Conservation (phyloP, 1,140 invertebrate genomes). For the Drosophila miranda region DNA sequence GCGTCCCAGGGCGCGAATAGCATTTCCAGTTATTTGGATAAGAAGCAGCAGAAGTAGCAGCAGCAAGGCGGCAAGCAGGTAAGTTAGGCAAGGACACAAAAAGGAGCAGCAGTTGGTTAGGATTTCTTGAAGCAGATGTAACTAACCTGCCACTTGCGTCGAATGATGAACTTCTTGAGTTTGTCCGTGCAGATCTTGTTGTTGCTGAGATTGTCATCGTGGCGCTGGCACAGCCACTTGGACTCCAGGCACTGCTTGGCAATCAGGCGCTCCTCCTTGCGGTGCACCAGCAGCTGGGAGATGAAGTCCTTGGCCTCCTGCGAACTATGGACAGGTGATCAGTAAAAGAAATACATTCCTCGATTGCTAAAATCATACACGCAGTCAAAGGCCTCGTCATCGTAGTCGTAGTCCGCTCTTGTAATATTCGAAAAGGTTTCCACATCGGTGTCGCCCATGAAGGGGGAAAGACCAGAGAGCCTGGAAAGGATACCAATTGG, state of each 20-base stretch:
- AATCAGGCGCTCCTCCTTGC: constrained; percentile 90
- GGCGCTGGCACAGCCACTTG: constrained; percentile 86
- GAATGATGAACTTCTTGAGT: constrained; percentile 93
- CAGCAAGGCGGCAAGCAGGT: constrained; percentile 12
- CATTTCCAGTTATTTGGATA: constrained; percentile 94
- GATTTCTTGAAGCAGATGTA: background rate
- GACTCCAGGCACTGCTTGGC: constrained; percentile 91
- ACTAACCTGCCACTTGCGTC: constrained; percentile 95
- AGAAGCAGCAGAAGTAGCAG: constrained; percentile 25
- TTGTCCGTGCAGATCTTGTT: constrained; percentile 92
- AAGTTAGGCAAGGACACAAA: constrained; percentile 14
- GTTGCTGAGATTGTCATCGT: constrained; percentile 84
- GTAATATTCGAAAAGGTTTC: constrained; percentile 97
- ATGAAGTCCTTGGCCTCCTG: constrained; percentile 96
- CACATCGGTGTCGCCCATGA: constrained; percentile 94
- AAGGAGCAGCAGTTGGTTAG: constrained; percentile 24
- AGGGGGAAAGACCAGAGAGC: constrained; percentile 95
- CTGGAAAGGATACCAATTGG: constrained; percentile 83
- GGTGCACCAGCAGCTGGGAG: constrained; percentile 89
- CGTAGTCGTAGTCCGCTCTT: constrained; percentile 93
- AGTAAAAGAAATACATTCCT: background rate
- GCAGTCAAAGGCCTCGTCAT: constrained; percentile 93
- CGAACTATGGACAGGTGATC: constrained; percentile 85
- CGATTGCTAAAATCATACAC: constrained; percentile 43
- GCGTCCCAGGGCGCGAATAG: constrained; percentile 92